Conservation (phyloP, 2,888 invertebrate genomes). For the Embidobia sp. region DNA sequence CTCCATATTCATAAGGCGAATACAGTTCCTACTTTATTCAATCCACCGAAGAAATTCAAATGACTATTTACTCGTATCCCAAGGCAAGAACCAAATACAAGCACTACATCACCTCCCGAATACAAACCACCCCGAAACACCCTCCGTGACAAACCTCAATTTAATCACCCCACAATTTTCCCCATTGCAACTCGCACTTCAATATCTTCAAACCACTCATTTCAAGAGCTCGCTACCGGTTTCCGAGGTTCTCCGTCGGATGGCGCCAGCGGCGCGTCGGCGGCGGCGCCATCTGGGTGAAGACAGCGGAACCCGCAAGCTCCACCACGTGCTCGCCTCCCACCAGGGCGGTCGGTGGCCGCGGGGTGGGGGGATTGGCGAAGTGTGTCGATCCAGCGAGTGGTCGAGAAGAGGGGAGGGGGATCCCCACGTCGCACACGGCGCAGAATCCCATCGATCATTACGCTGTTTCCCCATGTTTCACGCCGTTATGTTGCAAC, state of each 20-base stretch:
- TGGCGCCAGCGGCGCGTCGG: slow-evolving; percentile 68
- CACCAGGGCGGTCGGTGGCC: slow-evolving; percentile 54
- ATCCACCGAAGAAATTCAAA: slow-evolving; percentile 23
- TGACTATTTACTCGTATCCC: no score
- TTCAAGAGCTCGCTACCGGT: slow-evolving; percentile 8
- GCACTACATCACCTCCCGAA: no score
- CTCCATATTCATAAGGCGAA: slow-evolving; percentile 22
- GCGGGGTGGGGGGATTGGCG: slow-evolving; percentile 47
- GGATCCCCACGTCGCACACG: slow-evolving; percentile 76
- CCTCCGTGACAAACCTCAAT: no score
- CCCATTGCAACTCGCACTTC: no score
- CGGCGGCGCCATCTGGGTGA: slow-evolving; percentile 69
- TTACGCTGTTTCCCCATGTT: slow-evolving; percentile 79
- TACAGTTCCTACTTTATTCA: neutral
- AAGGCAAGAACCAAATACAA: no score
- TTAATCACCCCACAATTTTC: no score
- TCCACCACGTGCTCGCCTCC: slow-evolving; percentile 72
- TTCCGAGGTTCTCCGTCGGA: slow-evolving; percentile 64
- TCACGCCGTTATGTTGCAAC: slow-evolving; percentile 77
- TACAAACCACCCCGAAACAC: no score
- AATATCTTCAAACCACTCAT: no score
- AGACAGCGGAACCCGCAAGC: slow-evolving; percentile 68
- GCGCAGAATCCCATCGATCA: slow-evolving; percentile 82
- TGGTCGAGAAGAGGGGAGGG: neutral
- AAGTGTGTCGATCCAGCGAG: slow-evolving; percentile 67